phyloP scores from a whole-genome alignment of 2,888 invertebrate genomes.

The Syrista parreyssii region DNA sequence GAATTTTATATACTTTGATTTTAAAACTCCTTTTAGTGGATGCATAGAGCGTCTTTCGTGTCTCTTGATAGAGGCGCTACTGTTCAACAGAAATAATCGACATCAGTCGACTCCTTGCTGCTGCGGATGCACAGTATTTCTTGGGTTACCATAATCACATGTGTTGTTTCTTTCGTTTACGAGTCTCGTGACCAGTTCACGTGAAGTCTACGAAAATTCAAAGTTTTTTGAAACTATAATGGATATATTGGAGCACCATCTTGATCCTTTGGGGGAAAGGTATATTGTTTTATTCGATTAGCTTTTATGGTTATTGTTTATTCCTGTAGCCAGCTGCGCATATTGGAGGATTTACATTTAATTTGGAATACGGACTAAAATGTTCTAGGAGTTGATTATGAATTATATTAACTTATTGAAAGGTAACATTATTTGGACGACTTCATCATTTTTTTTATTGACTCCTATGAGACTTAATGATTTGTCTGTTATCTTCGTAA shows the following conservation, averaged over 20 bases:
- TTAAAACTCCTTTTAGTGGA: background rate
- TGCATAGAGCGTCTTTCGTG: background rate
- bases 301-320: background rate
- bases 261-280: background rate
- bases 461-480: background rate
- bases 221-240: background rate
- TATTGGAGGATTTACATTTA: background rate
- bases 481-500: background rate
- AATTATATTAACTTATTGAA: too few species aligned
- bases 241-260: background rate
- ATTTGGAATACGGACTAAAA: background rate
- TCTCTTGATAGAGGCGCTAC: background rate
- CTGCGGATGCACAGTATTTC: background rate
- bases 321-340: background rate
- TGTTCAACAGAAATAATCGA: background rate
- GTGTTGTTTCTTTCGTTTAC: background rate
- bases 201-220: background rate
- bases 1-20: background rate
- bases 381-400: background rate
- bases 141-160: background rate
- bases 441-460: background rate
- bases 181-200: background rate
- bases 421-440: background rate
- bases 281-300: background rate
- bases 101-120: too few species aligned